These are phyloP conservation scores for Netelia melanura DNA, from an alignment of 2,888 invertebrate genomes.

Conservation along the genomic window DNA sequence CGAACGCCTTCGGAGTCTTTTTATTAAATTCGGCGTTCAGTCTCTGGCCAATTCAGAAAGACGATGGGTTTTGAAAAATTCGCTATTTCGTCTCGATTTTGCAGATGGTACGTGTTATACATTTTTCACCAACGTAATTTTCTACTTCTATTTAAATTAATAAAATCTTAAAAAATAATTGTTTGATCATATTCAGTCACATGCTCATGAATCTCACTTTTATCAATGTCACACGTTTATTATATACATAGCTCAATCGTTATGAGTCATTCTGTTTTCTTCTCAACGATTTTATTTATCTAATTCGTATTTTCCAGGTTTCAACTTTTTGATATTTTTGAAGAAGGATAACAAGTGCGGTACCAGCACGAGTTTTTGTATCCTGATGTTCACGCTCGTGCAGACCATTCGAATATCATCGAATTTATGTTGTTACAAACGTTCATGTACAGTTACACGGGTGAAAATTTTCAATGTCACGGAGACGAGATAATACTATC, in stretches of 20 bases:
- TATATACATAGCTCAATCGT: neutral
- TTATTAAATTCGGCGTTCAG: slow-evolving; percentile 57
- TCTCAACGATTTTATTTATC: neutral
- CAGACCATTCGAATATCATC: slow-evolving; percentile 68
- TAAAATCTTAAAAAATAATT: slow-evolving; percentile 11
- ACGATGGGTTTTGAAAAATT: slow-evolving; percentile 50
- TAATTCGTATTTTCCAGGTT: slow-evolving; percentile 64
- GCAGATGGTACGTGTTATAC: slow-evolving; percentile 41
- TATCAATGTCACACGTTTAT: slow-evolving; percentile 65
- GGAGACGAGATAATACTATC: slow-evolving; percentile 71
- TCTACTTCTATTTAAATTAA: neutral
- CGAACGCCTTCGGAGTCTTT: slow-evolving; percentile 10
- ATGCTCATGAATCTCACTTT: slow-evolving; percentile 61
- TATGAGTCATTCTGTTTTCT: neutral
- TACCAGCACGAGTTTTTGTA: slow-evolving; percentile 14
- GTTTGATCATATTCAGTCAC: slow-evolving; percentile 67
- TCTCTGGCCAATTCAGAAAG: slow-evolving; percentile 64
- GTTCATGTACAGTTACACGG: slow-evolving; percentile 73
- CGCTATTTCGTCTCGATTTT: slow-evolving; percentile 46
- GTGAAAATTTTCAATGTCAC: slow-evolving; percentile 74
- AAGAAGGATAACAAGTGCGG: slow-evolving; percentile 31
- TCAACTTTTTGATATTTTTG: slow-evolving; percentile 69
- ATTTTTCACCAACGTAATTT: neutral
- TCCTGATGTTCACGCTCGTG: slow-evolving; percentile 63
- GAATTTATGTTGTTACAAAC: slow-evolving; percentile 72